A percentile compares a stretch with the other conserved stretches of the same genome.
These are phyloP conservation scores for Bovichtus variegatus DNA, from an alignment of 2,797 vertebrate genomes.

Conservation along the genomic window DNA sequence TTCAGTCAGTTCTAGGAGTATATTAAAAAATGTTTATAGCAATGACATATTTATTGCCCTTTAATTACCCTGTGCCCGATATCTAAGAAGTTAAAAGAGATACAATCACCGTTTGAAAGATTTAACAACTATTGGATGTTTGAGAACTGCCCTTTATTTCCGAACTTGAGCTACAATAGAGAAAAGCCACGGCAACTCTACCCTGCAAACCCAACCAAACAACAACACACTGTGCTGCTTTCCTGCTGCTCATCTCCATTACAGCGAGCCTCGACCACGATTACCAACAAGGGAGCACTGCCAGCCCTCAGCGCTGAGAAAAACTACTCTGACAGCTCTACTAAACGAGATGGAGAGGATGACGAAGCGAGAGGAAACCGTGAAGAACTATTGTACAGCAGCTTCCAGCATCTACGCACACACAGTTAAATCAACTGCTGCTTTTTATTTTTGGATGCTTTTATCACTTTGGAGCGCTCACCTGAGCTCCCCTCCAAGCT, in stretches of 20 bases:
- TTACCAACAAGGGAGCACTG: conserved; percentile 59
- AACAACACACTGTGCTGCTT: conserved; percentile 10
- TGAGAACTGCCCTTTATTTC: neutral
- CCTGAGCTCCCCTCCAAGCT: conserved; percentile 89
- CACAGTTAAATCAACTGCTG: conserved; percentile 65
- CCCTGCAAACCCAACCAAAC: conserved; percentile 26
- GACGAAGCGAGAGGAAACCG: conserved; percentile 43
- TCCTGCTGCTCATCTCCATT: conserved; percentile 63
- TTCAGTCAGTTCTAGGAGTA: neutral
- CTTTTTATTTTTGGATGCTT: conserved; percentile 73
- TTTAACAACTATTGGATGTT: neutral
- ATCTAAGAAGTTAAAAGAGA: neutral
- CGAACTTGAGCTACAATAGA: neutral
- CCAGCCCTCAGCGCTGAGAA: conserved; percentile 23
- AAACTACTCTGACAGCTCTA: conserved; percentile 49
- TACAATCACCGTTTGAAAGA: neutral
- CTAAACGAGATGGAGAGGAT: conserved; percentile 58
- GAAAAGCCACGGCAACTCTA: neutral
- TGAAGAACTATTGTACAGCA: conserved; percentile 21
- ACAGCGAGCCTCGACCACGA: conserved; percentile 35
- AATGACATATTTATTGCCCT: neutral
- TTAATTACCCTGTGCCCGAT: neutral
- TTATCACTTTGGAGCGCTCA: conserved; percentile 76
- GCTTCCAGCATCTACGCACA: conserved; percentile 56
- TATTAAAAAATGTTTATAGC: neutral